Conservation (phyloP, 2,888 invertebrate species). For the Heteropelma amictum region DNA sequence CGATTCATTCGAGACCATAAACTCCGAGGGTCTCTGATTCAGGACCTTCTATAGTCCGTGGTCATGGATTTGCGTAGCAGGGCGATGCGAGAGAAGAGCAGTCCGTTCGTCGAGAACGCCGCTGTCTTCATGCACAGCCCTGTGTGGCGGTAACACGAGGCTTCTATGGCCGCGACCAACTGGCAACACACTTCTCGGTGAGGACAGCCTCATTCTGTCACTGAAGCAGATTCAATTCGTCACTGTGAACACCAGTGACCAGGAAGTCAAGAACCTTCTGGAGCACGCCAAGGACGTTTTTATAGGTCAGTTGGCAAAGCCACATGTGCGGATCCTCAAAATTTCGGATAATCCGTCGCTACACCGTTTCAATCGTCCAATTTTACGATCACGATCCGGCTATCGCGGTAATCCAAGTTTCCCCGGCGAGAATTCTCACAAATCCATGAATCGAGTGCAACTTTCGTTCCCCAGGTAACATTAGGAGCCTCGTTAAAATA, state of each 20-base stretch:
- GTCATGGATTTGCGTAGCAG: slow-evolving; percentile 87
- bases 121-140: slow-evolving; percentile 87
- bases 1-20: neutral
- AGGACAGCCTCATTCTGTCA: slow-evolving; percentile 82
- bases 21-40: neutral
- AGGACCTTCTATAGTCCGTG: slow-evolving; percentile 80
- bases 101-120: slow-evolving; percentile 85
- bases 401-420: too few species aligned
- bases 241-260: slow-evolving; percentile 69
- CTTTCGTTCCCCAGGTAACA: slow-evolving; percentile 64
- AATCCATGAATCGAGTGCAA: neutral
- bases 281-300: slow-evolving; percentile 76
- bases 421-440: neutral
- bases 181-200: slow-evolving; percentile 84
- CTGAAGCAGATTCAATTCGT: slow-evolving; percentile 79
- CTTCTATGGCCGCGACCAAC: slow-evolving; percentile 89
- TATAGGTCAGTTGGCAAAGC: slow-evolving; percentile 66
- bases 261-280: slow-evolving; percentile 70
- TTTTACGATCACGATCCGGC: neutral
- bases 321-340: neutral
- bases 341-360: neutral
- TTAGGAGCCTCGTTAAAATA: slow-evolving; percentile 69
- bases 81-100: slow-evolving; percentile 83
- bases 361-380: too few species aligned
- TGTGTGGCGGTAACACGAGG: slow-evolving; percentile 85